These are phyloP conservation scores for Drosophila pachea DNA, from an alignment of 1,140 invertebrate species.

Conservation along the genomic window DNA sequence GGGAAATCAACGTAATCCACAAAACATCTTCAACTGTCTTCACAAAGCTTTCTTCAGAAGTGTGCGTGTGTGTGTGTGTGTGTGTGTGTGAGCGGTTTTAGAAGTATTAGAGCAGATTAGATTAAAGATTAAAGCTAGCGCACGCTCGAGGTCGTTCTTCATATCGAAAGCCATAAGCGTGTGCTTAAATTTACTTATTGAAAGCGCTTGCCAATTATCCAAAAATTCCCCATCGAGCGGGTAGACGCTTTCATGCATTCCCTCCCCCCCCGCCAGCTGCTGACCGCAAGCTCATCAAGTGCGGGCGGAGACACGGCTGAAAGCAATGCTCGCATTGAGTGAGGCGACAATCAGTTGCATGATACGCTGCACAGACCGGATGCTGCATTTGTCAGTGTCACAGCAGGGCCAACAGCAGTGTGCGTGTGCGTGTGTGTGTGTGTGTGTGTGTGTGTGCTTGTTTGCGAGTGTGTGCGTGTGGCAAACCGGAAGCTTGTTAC, in stretches of 20 bases:
- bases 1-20: too few relatives aligned
- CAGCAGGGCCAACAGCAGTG: not conserved
- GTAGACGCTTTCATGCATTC: not conserved
- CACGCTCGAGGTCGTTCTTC: too few relatives aligned
- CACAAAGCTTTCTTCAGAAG: too few relatives aligned
- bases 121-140: too few relatives aligned
- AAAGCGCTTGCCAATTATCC: too few relatives aligned
- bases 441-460: conserved; percentile 1
- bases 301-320: conserved; percentile 8
- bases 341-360: conserved; percentile 30
- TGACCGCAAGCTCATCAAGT: conserved; percentile 15
- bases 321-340: conserved; percentile 16
- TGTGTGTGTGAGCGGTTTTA: too few relatives aligned
- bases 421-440: not conserved
- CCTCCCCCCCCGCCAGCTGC: not conserved
- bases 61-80: too few relatives aligned
- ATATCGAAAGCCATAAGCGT: too few relatives aligned
- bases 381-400: conserved; percentile 19
- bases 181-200: too few relatives aligned
- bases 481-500: conserved; percentile 22
- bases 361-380: conserved; percentile 13
- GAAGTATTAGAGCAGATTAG: too few relatives aligned
- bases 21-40: too few relatives aligned
- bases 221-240: too few relatives aligned
- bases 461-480: not conserved